Percentiles rank a stretch among this genome's conserved stretches.
phyloP scores from a whole-genome alignment of 2,797 vertebrate genomes.

The Sebastolobus alascanus region DNA sequence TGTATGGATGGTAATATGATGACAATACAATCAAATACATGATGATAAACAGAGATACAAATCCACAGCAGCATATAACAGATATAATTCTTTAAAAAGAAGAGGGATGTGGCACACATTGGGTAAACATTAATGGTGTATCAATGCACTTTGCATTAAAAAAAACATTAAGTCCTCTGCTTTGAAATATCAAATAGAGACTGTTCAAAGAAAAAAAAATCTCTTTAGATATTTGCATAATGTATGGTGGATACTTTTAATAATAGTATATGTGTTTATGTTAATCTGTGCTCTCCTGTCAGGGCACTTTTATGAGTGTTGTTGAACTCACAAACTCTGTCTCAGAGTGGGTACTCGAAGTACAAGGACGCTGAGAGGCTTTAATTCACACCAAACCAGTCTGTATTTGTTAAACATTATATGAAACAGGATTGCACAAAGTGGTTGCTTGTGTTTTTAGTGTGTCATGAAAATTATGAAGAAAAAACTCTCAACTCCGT shows the following conservation, averaged over 20 bases:
- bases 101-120: not conserved
- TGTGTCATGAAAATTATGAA: conserved; percentile 1
- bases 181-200: conserved; percentile 14
- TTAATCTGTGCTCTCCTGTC: conserved; percentile 9
- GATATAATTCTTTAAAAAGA: not conserved
- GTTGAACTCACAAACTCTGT: conserved; percentile 22
- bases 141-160: not conserved
- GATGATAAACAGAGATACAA: not conserved
- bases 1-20: not conserved
- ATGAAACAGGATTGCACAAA: conserved; percentile 19
- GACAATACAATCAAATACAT: not conserved
- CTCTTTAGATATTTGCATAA: conserved; percentile 17
- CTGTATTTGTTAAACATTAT: not conserved
- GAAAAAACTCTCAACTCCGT: conserved; percentile 15
- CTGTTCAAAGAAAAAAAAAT: conserved; percentile 5
- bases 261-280: not conserved
- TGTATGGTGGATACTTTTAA: conserved; percentile 7
- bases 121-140: not conserved
- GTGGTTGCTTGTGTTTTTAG: conserved; percentile 1
- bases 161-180: not conserved
- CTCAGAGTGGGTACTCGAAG: conserved; percentile 29
- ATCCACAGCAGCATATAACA: not conserved
- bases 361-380: conserved; percentile 24
- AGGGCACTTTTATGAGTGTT: conserved; percentile 1
- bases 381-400: not conserved